Evolutionary conservation across 1,140 invertebrate genomes (phyloP).

Genomic region (Reticulitermes speratus): DNA sequence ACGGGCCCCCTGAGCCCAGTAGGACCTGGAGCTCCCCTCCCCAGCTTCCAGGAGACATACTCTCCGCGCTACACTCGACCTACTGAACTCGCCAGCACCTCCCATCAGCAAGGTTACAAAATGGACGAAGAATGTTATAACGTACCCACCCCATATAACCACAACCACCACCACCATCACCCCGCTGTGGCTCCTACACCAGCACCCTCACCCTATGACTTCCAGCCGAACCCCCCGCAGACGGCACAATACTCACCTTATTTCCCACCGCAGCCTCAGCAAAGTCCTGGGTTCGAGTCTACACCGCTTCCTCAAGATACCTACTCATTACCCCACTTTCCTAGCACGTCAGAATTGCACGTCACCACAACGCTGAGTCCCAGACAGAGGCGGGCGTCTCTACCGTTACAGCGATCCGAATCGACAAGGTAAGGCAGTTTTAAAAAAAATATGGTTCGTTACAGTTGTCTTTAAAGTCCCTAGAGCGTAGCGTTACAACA

Average conservation of each 20-base stretch:
- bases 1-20: constrained; percentile 33
- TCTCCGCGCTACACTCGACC: constrained; percentile 26
- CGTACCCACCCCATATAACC: constrained; percentile 46
- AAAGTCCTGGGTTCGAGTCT: constrained; percentile 31
- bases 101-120: constrained; percentile 60
- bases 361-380: constrained; percentile 45
- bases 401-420: constrained; percentile 73
- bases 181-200: constrained; percentile 28
- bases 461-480: no score
- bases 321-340: constrained; percentile 43
- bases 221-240: constrained; percentile 28
- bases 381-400: constrained; percentile 66
- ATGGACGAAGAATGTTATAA: constrained; percentile 79
- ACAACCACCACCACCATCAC: constrained; percentile 38
- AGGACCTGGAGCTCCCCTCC: constrained; percentile 38
- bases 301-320: constrained; percentile 39
- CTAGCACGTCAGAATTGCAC: constrained; percentile 40
- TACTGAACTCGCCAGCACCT: constrained; percentile 28
- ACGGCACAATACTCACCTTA: constrained; percentile 33
- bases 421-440: constrained; percentile 58
- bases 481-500: no score
- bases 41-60: constrained; percentile 43
- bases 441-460: background rate
- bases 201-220: constrained; percentile 37
- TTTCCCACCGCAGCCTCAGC: constrained; percentile 32